phyloP scores from a whole-genome alignment of 2,113 vertebrate genomes.

The Notothenia rossii region DNA sequence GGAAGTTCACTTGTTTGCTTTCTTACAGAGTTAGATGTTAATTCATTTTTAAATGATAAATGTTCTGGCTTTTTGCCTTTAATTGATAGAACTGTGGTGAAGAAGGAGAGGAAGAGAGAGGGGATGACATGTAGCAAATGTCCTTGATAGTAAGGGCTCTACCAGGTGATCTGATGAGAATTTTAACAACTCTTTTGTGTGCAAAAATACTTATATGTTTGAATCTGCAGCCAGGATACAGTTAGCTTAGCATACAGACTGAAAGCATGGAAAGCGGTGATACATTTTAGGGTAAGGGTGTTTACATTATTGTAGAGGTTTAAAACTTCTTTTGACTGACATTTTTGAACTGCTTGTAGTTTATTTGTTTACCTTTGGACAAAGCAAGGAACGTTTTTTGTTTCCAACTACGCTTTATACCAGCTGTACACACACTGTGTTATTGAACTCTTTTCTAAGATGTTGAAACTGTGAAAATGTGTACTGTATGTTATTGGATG shows the following conservation, averaged over 20 bases:
- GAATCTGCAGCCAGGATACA: background rate
- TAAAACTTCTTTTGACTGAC: no score
- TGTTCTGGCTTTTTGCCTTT: no score
- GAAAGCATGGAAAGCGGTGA: background rate
- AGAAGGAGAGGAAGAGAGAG: no score
- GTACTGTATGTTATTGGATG: background rate
- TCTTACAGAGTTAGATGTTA: conserved; percentile 1
- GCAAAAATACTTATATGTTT: background rate
- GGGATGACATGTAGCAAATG: no score
- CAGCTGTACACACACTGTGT: background rate
- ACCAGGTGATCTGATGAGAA: no score
- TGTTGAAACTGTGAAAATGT: background rate
- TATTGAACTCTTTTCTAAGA: background rate
- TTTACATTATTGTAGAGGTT: background rate
- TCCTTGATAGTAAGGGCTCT: no score
- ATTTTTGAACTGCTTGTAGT: background rate
- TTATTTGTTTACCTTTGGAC: background rate
- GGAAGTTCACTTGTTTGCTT: background rate
- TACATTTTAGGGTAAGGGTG: background rate
- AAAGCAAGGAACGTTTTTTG: background rate
- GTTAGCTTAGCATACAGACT: background rate
- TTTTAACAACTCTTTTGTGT: background rate
- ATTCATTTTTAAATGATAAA: background rate
- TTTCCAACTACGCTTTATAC: background rate
- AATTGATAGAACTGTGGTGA: no score